These are phyloP conservation scores for Noctua pronuba DNA, from an alignment of 2,888 invertebrate species.

Conservation along the genomic window DNA sequence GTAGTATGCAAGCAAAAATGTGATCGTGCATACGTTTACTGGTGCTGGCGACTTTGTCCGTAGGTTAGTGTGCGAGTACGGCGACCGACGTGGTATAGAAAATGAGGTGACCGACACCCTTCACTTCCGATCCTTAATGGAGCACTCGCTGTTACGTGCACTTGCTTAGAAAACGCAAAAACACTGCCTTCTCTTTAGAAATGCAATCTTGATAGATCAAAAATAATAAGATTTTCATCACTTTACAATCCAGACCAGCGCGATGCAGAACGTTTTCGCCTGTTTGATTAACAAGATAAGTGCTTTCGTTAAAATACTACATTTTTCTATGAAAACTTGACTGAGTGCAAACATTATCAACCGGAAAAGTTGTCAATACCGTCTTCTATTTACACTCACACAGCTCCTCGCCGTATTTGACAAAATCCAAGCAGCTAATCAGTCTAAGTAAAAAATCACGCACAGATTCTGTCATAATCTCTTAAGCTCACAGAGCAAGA, in stretches of 20 bases:
- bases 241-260: conserved; percentile 14
- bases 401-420: conserved; percentile 21
- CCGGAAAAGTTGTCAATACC: conserved; percentile 22
- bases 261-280: conserved; percentile 32
- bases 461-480: conserved; percentile 47
- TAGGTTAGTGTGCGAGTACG: conserved; percentile 51
- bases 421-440: conserved; percentile 23
- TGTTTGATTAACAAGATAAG: conserved; percentile 1
- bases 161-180: conserved; percentile 61
- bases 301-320: conserved; percentile 12
- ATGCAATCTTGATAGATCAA: conserved; percentile 48
- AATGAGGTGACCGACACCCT: conserved; percentile 70
- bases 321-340: conserved; percentile 30
- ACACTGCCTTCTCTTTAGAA: conserved; percentile 53
- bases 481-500: conserved; percentile 38
- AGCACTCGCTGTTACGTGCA: conserved; percentile 57
- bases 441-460: conserved; percentile 50
- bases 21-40: conserved; percentile 53
- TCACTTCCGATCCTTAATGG: conserved; percentile 71
- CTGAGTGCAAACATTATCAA: conserved; percentile 12
- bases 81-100: conserved; percentile 60
- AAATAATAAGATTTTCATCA: conserved; percentile 41
- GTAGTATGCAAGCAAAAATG: conserved; percentile 43
- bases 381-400: conserved; percentile 11
- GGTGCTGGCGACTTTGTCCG: conserved; percentile 39